phyloP scores from a whole-genome alignment of 1,140 invertebrate species.

The Manduca sexta region DNA sequence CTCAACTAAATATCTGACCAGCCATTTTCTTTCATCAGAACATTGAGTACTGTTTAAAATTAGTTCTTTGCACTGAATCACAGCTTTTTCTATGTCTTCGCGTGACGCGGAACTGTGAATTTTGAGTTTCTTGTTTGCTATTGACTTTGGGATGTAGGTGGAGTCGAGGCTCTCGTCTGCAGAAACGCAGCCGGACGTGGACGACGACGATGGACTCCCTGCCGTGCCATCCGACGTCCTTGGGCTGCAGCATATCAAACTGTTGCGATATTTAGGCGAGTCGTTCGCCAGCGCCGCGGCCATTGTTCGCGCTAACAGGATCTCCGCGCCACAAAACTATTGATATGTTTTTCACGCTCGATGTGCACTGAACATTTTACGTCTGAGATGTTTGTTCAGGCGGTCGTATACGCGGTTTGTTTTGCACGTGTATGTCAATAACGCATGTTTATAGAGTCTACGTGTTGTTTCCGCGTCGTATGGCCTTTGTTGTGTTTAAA shows the following conservation, averaged over 20 bases:
- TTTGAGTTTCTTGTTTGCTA: slow-evolving; percentile 70
- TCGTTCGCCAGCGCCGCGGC: slow-evolving; percentile 55
- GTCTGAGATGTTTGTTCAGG: too few relatives aligned
- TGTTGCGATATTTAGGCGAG: slow-evolving; percentile 62
- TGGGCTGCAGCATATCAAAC: slow-evolving; percentile 64
- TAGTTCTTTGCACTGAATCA: slow-evolving; percentile 82
- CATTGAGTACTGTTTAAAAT: slow-evolving; percentile 82
- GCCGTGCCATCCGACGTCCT: slow-evolving; percentile 41
- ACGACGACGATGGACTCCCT: slow-evolving; percentile 48
- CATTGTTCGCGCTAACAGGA: slow-evolving; percentile 27
- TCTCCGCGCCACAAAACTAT: too few relatives aligned
- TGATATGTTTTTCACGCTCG: too few relatives aligned
- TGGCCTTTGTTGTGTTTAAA: slow-evolving; percentile 2
- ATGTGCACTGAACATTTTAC: too few relatives aligned
- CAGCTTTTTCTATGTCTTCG: slow-evolving; percentile 58
- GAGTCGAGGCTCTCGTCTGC: slow-evolving; percentile 67
- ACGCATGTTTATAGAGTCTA: slow-evolving; percentile 5
- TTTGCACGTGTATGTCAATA: too few relatives aligned
- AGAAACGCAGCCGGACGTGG: slow-evolving; percentile 61
- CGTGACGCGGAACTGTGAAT: slow-evolving; percentile 57
- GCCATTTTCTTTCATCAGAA: slow-evolving; percentile 86
- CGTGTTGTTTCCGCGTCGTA: slow-evolving; percentile 8
- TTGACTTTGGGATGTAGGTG: slow-evolving; percentile 63
- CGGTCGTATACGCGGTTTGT: neutral
- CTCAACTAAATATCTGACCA: slow-evolving; percentile 89